These are phyloP conservation scores for Mus musculus DNA, from an alignment of 2,113 vertebrate species.

Conservation along the genomic window GRCm39 chr12:101919501-101920000, in stretches of 20 bases:
- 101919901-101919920: too few relatives aligned
- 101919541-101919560: not conserved
- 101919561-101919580: constrained; percentile 4
- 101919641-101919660: not conserved
- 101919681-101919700: not conserved
- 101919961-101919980: too few relatives aligned
- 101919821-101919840: too few relatives aligned
- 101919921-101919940: too few relatives aligned
- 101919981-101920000: not conserved
- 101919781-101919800: too few relatives aligned
- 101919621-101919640: not conserved
- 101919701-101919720: not conserved
- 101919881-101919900: too few relatives aligned
- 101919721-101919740: not conserved
- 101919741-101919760: not conserved
- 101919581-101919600: constrained; percentile 30
- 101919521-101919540: not conserved
- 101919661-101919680: not conserved
- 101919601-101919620: constrained; percentile 6
- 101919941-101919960: too few relatives aligned
- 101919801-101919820: too few relatives aligned
- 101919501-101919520: not conserved
- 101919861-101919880: too few relatives aligned
- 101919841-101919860: too few relatives aligned
- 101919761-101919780: constrained; percentile 25